Conservation (phyloP, 2,797 vertebrate genomes). For the Anomalospiza imberbis region DNA sequence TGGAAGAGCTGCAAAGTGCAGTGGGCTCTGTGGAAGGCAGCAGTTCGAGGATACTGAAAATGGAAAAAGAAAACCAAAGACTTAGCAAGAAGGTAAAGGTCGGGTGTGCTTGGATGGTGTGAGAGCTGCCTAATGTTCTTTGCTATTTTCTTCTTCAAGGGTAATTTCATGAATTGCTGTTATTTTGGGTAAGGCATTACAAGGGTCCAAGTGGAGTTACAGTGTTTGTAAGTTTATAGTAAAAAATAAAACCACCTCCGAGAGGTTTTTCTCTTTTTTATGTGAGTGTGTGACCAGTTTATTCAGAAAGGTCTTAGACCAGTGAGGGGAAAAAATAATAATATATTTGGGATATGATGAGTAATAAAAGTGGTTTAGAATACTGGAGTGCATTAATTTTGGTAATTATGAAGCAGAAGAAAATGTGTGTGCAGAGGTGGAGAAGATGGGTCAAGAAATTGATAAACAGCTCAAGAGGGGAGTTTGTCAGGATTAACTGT, state of each 20-base stretch:
- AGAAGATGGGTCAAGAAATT: neutral
- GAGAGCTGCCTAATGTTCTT: neutral
- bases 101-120: neutral
- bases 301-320: neutral
- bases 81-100: conserved; percentile 84
- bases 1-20: conserved; percentile 86
- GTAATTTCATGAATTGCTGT: neutral
- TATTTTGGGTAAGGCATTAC: neutral
- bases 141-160: neutral
- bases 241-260: neutral
- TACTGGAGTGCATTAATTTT: neutral
- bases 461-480: neutral
- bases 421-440: neutral
- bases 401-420: neutral
- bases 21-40: conserved; percentile 76
- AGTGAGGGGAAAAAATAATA: neutral
- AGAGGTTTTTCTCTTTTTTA: neutral
- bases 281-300: neutral
- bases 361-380: neutral
- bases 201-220: neutral
- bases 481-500: neutral
- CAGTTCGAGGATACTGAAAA: conserved; percentile 80
- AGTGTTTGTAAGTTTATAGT: neutral
- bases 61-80: conserved; percentile 89
- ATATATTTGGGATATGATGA: neutral